A percentile compares a stretch with the other conserved stretches of the same genome.
Evolutionary conservation across 2,797 vertebrate species (phyloP).

Genomic region (Heliangelus exortis): DNA sequence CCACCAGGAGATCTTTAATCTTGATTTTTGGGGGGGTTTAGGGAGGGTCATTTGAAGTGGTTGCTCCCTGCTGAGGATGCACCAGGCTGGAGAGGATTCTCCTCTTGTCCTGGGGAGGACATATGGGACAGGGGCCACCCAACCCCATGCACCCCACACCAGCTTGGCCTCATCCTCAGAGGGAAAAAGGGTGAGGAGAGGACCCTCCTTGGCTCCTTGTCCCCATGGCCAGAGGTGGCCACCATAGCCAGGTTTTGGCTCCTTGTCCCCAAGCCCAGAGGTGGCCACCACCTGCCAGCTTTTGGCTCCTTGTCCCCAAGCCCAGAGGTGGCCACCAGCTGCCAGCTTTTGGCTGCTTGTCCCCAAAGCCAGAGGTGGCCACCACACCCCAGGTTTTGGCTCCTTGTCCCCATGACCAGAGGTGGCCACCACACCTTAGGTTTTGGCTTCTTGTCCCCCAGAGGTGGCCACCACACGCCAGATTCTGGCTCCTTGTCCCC

Average conservation of each 20-base stretch:
- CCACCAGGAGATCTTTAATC: neutral
- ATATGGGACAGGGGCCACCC: neutral
- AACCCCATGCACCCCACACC: rapidly evolving
- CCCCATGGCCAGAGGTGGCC: too few relatives aligned
- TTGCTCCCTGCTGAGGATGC: neutral
- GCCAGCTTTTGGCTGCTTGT: neutral
- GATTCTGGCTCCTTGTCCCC: too few relatives aligned
- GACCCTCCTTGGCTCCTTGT: too few relatives aligned
- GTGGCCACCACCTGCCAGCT: too few relatives aligned
- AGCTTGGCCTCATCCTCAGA: neutral
- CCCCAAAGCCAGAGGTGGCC: rapidly evolving
- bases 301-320: neutral
- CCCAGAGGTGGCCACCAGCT: too few relatives aligned
- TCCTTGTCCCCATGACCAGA: too few relatives aligned
- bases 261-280: too few relatives aligned
- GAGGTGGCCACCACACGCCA: too few relatives aligned
- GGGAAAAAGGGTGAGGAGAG: neutral
- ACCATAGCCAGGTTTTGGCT: too few relatives aligned
- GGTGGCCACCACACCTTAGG: too few relatives aligned
- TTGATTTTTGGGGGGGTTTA: neutral
- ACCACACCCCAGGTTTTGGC: rapidly evolving
- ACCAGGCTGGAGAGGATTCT: neutral
- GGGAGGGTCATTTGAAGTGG: neutral
- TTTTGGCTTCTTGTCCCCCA: too few relatives aligned
- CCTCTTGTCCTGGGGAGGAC: neutral